Percentiles rank a stretch among this genome's conserved stretches.
Conservation (phyloP, 2,797 vertebrate species). For the Cryptoprocta ferox region DNA sequence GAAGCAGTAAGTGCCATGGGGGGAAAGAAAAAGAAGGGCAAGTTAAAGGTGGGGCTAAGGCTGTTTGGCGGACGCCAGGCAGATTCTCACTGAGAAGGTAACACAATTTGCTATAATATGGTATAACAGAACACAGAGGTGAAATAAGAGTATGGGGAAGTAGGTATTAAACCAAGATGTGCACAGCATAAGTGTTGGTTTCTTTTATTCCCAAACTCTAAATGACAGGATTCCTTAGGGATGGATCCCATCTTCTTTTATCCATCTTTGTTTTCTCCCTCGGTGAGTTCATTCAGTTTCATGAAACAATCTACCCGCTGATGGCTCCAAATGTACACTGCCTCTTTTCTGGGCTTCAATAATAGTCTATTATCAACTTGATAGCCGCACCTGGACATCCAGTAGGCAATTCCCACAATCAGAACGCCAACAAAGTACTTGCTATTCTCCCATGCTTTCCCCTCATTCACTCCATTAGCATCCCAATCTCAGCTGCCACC, state of each 20-base stretch:
- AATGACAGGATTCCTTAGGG: neutral
- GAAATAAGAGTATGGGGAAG: neutral
- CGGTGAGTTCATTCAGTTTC: neutral
- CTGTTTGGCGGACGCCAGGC: too few relatives aligned
- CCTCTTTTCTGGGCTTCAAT: neutral
- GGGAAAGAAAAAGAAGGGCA: neutral
- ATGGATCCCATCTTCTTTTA: neutral
- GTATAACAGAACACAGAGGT: neutral
- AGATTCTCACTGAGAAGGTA: neutral
- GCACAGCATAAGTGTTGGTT: neutral
- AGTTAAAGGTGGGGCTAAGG: neutral
- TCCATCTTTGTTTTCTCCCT: neutral
- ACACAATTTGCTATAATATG: neutral
- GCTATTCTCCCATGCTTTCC: neutral
- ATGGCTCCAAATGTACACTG: neutral
- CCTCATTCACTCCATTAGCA: too few relatives aligned
- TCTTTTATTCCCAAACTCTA: neutral
- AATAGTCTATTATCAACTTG: neutral
- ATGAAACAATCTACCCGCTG: neutral
- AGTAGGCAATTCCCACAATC: neutral
- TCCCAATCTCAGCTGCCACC: neutral
- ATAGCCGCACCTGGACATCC: neutral
- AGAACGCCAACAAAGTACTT: neutral
- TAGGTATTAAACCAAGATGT: neutral
- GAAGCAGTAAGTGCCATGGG: neutral